A percentile compares a stretch with the other conserved stretches of the same genome.
Conservation (phyloP, 2,888 invertebrate genomes). For the Nemapogon koenigi region DNA sequence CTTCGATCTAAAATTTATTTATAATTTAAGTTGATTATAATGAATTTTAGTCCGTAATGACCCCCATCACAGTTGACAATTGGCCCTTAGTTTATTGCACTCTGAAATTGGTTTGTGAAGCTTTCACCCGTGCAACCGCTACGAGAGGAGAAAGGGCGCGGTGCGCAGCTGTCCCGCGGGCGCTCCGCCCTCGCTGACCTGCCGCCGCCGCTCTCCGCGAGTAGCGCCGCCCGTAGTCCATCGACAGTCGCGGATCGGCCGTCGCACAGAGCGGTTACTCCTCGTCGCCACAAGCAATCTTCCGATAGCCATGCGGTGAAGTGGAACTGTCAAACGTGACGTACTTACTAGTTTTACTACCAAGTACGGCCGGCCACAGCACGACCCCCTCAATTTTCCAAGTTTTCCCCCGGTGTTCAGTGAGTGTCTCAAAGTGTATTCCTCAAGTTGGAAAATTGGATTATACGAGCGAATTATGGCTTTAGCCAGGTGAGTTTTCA, state of each 20-base stretch:
- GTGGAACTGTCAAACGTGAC: constrained; percentile 63
- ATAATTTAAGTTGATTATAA: too few species aligned
- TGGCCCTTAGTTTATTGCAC: too few species aligned
- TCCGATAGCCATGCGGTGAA: constrained; percentile 58
- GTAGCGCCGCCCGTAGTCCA: constrained; percentile 15
- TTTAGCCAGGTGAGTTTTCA: constrained; percentile 66
- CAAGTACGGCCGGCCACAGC: too few species aligned
- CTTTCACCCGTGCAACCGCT: constrained; percentile 36
- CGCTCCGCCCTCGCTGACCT: constrained; percentile 33
- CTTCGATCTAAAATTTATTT: too few species aligned
- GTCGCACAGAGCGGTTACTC: constrained; percentile 41
- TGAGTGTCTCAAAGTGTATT: constrained; percentile 52
- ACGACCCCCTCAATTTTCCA: too few species aligned
- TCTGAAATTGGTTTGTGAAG: constrained; percentile 21
- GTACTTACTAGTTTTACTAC: constrained; percentile 31
- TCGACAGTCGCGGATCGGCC: constrained; percentile 47
- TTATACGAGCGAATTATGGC: constrained; percentile 63
- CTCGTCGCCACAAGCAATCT: constrained; percentile 35
- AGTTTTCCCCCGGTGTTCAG: constrained; percentile 36
- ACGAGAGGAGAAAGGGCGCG: constrained; percentile 44
- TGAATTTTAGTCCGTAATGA: too few species aligned
- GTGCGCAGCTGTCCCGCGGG: constrained; percentile 54
- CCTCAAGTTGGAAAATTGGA: constrained; percentile 57
- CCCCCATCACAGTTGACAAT: too few species aligned
- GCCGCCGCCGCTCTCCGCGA: constrained; percentile 23